Evolutionary conservation across 1,140 invertebrate species (phyloP).

Genomic region (Drosophila hydei): DNA sequence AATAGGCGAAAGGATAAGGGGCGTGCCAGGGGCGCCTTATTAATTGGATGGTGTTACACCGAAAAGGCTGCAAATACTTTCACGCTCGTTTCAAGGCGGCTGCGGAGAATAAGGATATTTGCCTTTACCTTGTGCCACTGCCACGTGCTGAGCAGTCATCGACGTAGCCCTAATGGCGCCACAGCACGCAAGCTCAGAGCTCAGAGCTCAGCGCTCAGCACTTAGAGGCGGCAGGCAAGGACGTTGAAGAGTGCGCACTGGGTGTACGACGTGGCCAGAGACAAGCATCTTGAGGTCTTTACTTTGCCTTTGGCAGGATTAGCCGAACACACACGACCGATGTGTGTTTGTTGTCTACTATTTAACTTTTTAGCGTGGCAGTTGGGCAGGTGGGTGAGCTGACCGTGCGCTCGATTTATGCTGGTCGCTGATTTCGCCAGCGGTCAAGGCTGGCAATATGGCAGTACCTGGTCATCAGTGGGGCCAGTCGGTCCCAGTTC

Average conservation of each 20-base stretch:
- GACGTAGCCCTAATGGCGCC: conserved; percentile 55
- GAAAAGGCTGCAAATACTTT: conserved; percentile 76
- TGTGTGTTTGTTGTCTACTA: conserved; percentile 21
- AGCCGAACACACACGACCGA: conserved; percentile 31
- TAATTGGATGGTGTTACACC: conserved; percentile 70
- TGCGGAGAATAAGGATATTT: conserved; percentile 48
- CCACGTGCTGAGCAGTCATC: conserved; percentile 56
- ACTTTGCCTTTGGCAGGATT: conserved; percentile 47
- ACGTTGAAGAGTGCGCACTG: neutral
- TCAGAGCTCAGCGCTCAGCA: conserved; percentile 3
- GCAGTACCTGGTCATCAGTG: conserved; percentile 47
- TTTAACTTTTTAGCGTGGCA: conserved; percentile 67
- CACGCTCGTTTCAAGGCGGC: conserved; percentile 71
- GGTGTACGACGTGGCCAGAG: conserved; percentile 35
- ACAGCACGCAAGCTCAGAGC: conserved; percentile 53
- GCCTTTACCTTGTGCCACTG: conserved; percentile 43
- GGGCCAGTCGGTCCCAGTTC: conserved; percentile 12
- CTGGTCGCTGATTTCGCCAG: conserved; percentile 63
- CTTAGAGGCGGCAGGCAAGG: conserved; percentile 30
- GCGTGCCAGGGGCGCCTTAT: conserved; percentile 43
- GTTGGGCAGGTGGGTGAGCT: conserved; percentile 16
- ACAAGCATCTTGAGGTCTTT: conserved; percentile 74
- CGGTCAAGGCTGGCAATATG: conserved; percentile 73
- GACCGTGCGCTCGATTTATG: conserved; percentile 60
- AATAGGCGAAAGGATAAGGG: conserved; percentile 49